A percentile compares a stretch with the other conserved stretches of the same genome.
Conservation (phyloP, 2,888 invertebrate species). For the Plagodis pulveraria region DNA sequence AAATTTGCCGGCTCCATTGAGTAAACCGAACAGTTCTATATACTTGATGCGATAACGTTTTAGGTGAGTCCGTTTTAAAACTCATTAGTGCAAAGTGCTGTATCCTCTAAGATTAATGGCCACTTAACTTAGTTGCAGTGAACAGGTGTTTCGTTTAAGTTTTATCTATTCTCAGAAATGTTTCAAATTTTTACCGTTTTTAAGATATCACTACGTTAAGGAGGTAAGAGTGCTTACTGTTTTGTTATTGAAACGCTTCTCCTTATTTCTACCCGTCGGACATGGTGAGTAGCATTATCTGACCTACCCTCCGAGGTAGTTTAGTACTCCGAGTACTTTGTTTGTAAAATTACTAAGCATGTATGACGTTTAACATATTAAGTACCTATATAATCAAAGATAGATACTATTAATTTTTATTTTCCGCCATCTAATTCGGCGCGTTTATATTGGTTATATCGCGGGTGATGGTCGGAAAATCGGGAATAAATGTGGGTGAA, state of each 20-base stretch:
- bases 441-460: too few relatives aligned
- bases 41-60: slow-evolving; percentile 81
- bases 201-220: slow-evolving; percentile 17
- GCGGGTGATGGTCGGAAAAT: too few relatives aligned
- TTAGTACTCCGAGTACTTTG: too few relatives aligned
- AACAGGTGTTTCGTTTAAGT: slow-evolving; percentile 45
- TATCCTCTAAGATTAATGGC: slow-evolving; percentile 52
- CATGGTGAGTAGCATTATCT: too few relatives aligned
- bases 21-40: slow-evolving; percentile 66
- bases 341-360: too few relatives aligned
- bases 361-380: too few relatives aligned
- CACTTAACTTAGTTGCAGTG: slow-evolving; percentile 43
- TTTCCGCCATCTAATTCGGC: too few relatives aligned
- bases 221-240: slow-evolving; percentile 22
- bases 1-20: slow-evolving; percentile 61
- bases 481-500: too few relatives aligned
- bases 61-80: slow-evolving; percentile 74
- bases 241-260: slow-evolving; percentile 3
- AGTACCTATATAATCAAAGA: too few relatives aligned
- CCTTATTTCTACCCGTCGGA: not conserved
- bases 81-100: slow-evolving; percentile 59
- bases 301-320: too few relatives aligned
- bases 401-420: too few relatives aligned
- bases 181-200: slow-evolving; percentile 30
- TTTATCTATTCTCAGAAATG: slow-evolving; percentile 37